phyloP scores from a whole-genome alignment of 1,140 invertebrate species.

The Drosophila cardini region DNA sequence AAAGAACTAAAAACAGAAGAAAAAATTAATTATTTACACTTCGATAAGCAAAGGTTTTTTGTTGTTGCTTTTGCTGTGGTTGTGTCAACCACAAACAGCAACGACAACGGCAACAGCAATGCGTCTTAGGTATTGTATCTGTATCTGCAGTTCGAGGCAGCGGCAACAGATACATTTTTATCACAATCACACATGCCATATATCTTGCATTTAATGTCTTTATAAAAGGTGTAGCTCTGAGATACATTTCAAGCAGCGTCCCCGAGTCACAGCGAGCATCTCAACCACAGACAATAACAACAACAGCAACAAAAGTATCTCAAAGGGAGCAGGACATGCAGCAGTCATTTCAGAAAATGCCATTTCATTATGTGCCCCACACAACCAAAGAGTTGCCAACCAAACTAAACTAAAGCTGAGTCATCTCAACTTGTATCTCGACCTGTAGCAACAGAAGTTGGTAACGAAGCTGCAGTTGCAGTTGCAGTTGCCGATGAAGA shows the following conservation, averaged over 20 bases:
- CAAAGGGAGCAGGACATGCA: slow-evolving; percentile 55
- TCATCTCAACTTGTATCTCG: slow-evolving; percentile 46
- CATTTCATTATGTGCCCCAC: slow-evolving; percentile 72
- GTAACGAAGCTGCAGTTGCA: slow-evolving; percentile 7
- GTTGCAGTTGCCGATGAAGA: not conserved
- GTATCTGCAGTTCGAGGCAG: slow-evolving; percentile 63
- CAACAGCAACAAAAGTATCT: slow-evolving; percentile 5
- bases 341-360: slow-evolving; percentile 62
- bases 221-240: slow-evolving; percentile 77
- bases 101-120: slow-evolving; percentile 5
- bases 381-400: slow-evolving; percentile 23
- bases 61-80: not conserved
- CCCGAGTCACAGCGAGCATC: slow-evolving; percentile 1
- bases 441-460: slow-evolving; percentile 35
- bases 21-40: slow-evolving; percentile 83
- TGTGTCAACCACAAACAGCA: slow-evolving; percentile 66
- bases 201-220: slow-evolving; percentile 81
- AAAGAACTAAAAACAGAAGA: slow-evolving; percentile 50
- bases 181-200: slow-evolving; percentile 82
- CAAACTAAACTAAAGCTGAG: slow-evolving; percentile 57
- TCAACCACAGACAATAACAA: slow-evolving; percentile 51
- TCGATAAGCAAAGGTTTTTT: slow-evolving; percentile 71
- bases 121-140: slow-evolving; percentile 62
- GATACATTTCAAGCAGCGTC: slow-evolving; percentile 70
- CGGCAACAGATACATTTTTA: slow-evolving; percentile 69